phyloP scores from a whole-genome alignment of 2,888 invertebrate species.

The Andrena camellia region DNA sequence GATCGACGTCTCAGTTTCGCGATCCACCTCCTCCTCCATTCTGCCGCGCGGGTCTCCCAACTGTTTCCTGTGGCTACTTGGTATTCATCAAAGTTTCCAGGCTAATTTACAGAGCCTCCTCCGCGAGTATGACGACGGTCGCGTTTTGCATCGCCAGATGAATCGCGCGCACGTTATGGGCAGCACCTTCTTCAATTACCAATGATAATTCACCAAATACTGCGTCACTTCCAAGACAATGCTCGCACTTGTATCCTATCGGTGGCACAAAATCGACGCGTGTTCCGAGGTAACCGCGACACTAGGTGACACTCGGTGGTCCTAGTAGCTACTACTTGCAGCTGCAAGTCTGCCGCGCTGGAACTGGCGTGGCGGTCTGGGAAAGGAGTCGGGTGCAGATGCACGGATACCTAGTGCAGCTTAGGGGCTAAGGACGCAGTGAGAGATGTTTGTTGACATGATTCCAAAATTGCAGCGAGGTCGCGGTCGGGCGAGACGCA shows the following conservation, averaged over 20 bases:
- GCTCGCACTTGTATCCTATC: neutral
- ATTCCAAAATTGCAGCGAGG: constrained; percentile 77
- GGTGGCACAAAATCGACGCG: neutral
- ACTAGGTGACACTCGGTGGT: neutral
- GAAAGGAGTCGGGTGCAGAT: neutral
- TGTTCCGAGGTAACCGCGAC: neutral
- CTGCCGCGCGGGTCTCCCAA: neutral
- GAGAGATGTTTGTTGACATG: constrained; percentile 77
- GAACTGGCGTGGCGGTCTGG: neutral
- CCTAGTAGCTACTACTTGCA: neutral
- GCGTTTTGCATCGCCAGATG: neutral
- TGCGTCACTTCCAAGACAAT: neutral
- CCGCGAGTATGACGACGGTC: neutral
- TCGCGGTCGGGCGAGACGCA: constrained; percentile 59
- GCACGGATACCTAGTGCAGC: constrained; percentile 12
- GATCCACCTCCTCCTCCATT: constrained; percentile 45
- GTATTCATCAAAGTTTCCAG: neutral
- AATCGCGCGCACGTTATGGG: neutral
- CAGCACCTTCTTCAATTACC: neutral
- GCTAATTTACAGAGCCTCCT: neutral
- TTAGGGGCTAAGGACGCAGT: constrained; percentile 51
- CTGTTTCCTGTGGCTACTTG: neutral
- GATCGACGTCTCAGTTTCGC: constrained; percentile 25
- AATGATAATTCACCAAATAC: neutral
- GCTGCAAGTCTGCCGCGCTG: neutral